A percentile compares a stretch with the other conserved stretches of the same genome.
phyloP scores from a whole-genome alignment of 53 echinoderm and acorn worm genomes.

The Pentamera pediparva region DNA sequence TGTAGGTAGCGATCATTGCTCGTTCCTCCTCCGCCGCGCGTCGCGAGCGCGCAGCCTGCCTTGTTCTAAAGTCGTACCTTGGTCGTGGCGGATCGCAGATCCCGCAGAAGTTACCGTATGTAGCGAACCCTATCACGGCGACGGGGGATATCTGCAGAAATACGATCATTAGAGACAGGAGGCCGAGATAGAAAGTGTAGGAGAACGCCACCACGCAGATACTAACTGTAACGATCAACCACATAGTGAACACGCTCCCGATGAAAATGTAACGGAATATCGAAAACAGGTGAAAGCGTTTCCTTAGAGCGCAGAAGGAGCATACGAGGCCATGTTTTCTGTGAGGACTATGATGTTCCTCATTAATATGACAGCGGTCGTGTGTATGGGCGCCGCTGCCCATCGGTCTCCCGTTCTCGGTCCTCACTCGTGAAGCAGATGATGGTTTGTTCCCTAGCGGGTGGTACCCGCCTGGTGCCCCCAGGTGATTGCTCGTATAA shows the following conservation, averaged over 20 bases:
- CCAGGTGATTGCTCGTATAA: no score
- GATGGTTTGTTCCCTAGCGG: no score
- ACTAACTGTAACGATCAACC: conserved; percentile 8
- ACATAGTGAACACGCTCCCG: neutral
- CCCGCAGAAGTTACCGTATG: conserved; percentile 19
- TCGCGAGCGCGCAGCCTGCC: neutral
- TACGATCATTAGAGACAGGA: neutral
- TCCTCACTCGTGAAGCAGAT: no score
- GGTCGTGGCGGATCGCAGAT: conserved; percentile 5
- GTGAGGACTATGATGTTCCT: no score
- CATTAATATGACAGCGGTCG: no score
- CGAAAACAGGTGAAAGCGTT: conserved; percentile 25
- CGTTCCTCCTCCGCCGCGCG: neutral
- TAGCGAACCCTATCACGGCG: neutral
- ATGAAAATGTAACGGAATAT: conserved; percentile 12
- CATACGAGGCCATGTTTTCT: no score
- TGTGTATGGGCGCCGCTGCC: no score
- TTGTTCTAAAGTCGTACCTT: neutral
- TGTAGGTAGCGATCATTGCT: neutral
- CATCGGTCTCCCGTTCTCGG: no score
- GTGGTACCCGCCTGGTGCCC: no score
- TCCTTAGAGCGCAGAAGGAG: neutral
- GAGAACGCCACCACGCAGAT: conserved; percentile 7
- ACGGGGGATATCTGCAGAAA: conserved; percentile 12
- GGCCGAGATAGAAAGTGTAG: conserved; percentile 4